These are phyloP conservation scores for Caenorhabditis parvicauda DNA, from an alignment of 2,888 invertebrate species.

Conservation along the genomic window DNA sequence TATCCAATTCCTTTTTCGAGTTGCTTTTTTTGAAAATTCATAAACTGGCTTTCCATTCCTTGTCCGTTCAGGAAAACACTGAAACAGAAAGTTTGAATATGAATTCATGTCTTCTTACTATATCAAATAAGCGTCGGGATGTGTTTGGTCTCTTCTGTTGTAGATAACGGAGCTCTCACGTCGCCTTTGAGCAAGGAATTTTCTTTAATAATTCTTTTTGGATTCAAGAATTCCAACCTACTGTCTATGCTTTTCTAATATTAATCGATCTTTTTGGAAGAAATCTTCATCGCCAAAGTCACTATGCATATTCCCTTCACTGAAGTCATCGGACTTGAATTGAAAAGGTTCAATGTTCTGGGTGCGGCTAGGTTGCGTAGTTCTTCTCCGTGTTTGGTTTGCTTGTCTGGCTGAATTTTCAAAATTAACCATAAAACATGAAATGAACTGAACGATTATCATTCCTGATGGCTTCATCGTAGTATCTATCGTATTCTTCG, in stretches of 20 bases:
- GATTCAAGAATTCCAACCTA: constrained; percentile 5
- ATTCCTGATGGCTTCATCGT: constrained; percentile 18
- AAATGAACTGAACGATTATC: no score
- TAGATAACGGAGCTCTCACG: constrained; percentile 44
- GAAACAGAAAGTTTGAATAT: no score
- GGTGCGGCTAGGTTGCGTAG: not conserved
- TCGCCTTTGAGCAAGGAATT: constrained; percentile 22
- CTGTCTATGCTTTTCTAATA: constrained; percentile 43
- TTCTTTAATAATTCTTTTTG: constrained; percentile 8
- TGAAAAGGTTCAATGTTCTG: not conserved
- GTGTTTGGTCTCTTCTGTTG: constrained; percentile 50
- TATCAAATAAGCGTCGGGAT: constrained; percentile 53
- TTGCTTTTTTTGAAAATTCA: constrained; percentile 50
- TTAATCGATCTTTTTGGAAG: constrained; percentile 30
- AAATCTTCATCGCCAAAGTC: constrained; percentile 40
- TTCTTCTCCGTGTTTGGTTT: not conserved
- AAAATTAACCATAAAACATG: no score
- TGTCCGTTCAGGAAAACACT: constrained; percentile 56
- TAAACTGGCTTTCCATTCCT: constrained; percentile 51
- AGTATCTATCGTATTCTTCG: constrained; percentile 23
- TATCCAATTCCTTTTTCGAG: constrained; percentile 53
- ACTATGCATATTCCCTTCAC: constrained; percentile 24
- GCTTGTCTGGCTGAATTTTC: not conserved
- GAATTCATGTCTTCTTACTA: constrained; percentile 42
- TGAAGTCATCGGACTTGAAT: constrained; percentile 1